A percentile compares a stretch with the other conserved stretches of the same genome.
Conservation (phyloP, 2,888 invertebrate genomes). For the Nudaria mundana region DNA sequence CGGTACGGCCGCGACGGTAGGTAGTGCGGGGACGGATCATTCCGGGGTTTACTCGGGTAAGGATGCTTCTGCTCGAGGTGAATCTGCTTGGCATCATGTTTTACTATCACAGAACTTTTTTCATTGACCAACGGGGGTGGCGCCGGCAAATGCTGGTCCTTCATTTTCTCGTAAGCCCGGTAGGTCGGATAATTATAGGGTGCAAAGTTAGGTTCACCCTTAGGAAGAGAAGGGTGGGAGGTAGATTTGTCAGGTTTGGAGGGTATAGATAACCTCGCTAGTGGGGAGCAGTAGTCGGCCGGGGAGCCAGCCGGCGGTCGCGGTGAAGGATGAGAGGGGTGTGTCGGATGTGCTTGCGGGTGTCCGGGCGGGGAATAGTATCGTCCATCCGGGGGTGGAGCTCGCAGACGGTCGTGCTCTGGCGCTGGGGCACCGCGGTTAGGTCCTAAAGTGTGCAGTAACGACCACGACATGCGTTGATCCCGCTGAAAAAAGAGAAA, state of each 20-base stretch:
- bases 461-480: slow-evolving; percentile 80
- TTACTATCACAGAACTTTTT: slow-evolving; percentile 90
- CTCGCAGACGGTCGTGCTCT: slow-evolving; percentile 45
- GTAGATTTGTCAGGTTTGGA: slow-evolving; percentile 62
- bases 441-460: slow-evolving; percentile 77
- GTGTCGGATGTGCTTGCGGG: slow-evolving; percentile 36
- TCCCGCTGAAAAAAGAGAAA: slow-evolving; percentile 56
- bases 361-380: slow-evolving; percentile 40
- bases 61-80: slow-evolving; percentile 81
- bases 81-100: slow-evolving; percentile 86
- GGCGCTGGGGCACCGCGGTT: slow-evolving; percentile 46
- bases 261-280: slow-evolving; percentile 52
- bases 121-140: slow-evolving; percentile 86
- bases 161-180: slow-evolving; percentile 83
- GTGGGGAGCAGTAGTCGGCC: slow-evolving; percentile 50
- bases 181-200: slow-evolving; percentile 85
- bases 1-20: slow-evolving; percentile 74
- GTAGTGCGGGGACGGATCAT: slow-evolving; percentile 79
- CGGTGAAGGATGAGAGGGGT: slow-evolving; percentile 38
- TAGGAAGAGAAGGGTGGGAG: slow-evolving; percentile 66
- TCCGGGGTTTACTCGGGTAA: slow-evolving; percentile 82
- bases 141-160: slow-evolving; percentile 83
- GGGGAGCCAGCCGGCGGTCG: slow-evolving; percentile 48
- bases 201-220: slow-evolving; percentile 85
- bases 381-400: slow-evolving; percentile 46